These are phyloP conservation scores for Falco concolor DNA, from an alignment of 2,797 vertebrate genomes.

Conservation along the genomic window DNA sequence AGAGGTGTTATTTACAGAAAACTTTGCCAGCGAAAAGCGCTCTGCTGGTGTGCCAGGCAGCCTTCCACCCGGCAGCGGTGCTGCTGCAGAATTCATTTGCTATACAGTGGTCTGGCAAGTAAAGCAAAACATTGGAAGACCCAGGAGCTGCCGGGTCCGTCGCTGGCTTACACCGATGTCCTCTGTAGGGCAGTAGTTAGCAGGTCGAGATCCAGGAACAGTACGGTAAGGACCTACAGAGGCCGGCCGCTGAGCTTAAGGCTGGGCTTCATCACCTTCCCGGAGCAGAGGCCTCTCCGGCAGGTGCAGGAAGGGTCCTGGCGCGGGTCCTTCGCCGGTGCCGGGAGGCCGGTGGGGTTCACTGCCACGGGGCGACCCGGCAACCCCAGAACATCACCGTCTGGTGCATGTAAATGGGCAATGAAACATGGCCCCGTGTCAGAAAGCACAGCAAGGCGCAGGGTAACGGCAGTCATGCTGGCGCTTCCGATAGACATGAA, in stretches of 20 bases:
- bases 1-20: neutral
- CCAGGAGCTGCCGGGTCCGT: accelerated
- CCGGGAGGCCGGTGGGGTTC: accelerated
- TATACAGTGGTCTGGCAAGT: accelerated
- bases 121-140: neutral
- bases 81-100: neutral
- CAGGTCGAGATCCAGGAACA: neutral
- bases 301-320: neutral
- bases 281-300: neutral
- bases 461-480: neutral
- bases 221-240: accelerated
- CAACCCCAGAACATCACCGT: neutral
- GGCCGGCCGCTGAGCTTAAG: neutral
- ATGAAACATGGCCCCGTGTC: accelerated
- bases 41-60: neutral
- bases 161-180: neutral
- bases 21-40: neutral
- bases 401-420: neutral
- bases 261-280: accelerated
- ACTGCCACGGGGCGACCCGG: accelerated
- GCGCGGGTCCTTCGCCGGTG: accelerated
- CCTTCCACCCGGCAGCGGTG: neutral
- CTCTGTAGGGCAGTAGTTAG: neutral
- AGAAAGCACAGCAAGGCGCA: neutral
- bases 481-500: neutral